Evolutionary conservation across 2,797 vertebrate species (phyloP), one percentile per base, ranked within the genome.

Genomic region (Acanthurus leucopareius): DNA sequence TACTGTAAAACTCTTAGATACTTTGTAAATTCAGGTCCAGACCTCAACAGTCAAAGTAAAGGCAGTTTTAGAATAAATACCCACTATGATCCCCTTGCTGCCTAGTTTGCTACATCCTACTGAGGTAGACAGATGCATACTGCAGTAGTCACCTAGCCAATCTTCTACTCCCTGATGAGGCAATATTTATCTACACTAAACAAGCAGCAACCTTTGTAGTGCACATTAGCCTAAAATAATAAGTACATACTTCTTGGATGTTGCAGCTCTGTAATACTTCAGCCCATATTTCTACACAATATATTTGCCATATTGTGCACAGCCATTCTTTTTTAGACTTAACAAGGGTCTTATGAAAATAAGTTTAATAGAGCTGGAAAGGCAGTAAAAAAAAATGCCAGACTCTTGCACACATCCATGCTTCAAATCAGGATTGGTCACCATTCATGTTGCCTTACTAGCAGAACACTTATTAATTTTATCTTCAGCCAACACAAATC

Each of bases 91-190:
- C 79, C 84, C 79, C 65, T 69, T 14, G 56, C 85, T 78, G 84
- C 75, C 85, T 69, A 64, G 66, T 83, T 84, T 83, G 87, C 89
- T 91, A 86, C 90, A 88, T 89, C 82, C 89, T 75, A 79, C 85
- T 89, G 92, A 94, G 94, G 93, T 93, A 94, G 91, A 92, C 90
- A 59, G 78, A 89, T 79, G 84, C 80, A 51, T 76, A 79, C 87
- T 88, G 86, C 85, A 88, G 85, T 85, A 70, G 86, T 88, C 89
- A 84, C 87, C 90, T 78, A 48, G 25, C 79, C 82, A 73, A 84
- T 71, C 80, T 73, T 40, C 83, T 35, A 10, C 78, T 93, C 90
- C 92, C 92, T 93, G 94, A 94, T 90, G 88, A 93, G 83, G 88
- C 74, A 75, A 84, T 51, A 80, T 77, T 66, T 62, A 89, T 93